phyloP scores from a whole-genome alignment of 2,888 invertebrate genomes.

The Stenurella melanura region DNA sequence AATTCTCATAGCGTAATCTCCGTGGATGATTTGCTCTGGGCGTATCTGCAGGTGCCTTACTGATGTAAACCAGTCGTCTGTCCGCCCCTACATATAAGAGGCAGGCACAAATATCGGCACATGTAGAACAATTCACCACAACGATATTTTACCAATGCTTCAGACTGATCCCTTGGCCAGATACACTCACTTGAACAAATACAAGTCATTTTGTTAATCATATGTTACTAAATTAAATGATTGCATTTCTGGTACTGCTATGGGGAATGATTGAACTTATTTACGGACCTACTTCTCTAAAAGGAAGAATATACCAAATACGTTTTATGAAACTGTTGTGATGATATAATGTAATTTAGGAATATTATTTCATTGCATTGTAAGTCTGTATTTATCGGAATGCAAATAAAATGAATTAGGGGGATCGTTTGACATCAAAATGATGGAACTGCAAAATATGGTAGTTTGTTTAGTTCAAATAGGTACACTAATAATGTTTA shows the following conservation, averaged over 20 bases:
- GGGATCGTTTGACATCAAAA: too few relatives aligned
- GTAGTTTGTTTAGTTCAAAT: too few relatives aligned
- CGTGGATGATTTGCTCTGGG: slow-evolving; percentile 35
- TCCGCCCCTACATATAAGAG: slow-evolving; percentile 51
- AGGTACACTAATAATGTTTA: too few relatives aligned
- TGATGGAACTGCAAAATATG: too few relatives aligned
- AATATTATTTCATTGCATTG: too few relatives aligned
- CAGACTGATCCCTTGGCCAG: slow-evolving; percentile 31
- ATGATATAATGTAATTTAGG: too few relatives aligned
- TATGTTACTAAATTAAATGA: slow-evolving; percentile 15
- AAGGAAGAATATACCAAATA: background rate
- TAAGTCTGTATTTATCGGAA: too few relatives aligned
- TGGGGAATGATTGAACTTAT: slow-evolving; percentile 5
- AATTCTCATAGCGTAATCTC: background rate
- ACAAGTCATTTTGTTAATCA: slow-evolving; percentile 32
- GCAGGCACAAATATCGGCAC: slow-evolving; percentile 46
- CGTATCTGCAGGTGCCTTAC: slow-evolving; percentile 47
- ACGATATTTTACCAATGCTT: slow-evolving; percentile 44
- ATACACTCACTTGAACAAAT: slow-evolving; percentile 28
- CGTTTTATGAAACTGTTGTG: too few relatives aligned
- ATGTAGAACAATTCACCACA: slow-evolving; percentile 47
- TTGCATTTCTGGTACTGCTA: background rate
- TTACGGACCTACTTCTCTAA: background rate
- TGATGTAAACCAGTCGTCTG: slow-evolving; percentile 47
- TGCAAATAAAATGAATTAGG: too few relatives aligned